These are phyloP conservation scores for Setipinna tenuifilis DNA, from an alignment of 2,797 vertebrate genomes.

Conservation along the genomic window DNA sequence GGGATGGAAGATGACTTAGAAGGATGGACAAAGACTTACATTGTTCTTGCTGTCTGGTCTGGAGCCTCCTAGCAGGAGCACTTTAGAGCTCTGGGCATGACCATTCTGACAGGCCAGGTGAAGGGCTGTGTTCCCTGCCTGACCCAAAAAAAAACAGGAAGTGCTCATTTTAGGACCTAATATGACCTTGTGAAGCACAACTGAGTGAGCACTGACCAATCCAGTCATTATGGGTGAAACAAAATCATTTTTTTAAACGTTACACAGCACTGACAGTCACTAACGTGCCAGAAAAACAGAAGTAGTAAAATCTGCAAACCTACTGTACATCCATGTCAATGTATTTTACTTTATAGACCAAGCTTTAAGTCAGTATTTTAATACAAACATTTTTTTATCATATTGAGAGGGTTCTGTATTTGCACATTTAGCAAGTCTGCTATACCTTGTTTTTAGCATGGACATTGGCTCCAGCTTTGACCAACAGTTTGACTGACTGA, in stretches of 20 bases:
- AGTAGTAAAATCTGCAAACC: too few species aligned
- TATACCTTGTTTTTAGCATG: constrained; percentile 94
- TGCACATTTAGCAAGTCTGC: neutral
- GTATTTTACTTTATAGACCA: too few species aligned
- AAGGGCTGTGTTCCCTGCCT: constrained; percentile 94
- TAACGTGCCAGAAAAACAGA: too few species aligned
- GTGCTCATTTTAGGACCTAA: neutral
- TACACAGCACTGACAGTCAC: neutral
- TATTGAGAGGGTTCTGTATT: neutral
- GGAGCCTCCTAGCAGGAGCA: constrained; percentile 90
- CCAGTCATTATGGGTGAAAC: neutral
- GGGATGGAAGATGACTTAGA: neutral
- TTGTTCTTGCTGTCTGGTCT: constrained; percentile 91
- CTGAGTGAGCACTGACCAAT: neutral
- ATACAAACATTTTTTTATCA: too few species aligned
- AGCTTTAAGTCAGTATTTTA: too few species aligned
- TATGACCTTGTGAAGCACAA: neutral
- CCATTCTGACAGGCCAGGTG: constrained; percentile 96
- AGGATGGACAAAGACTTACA: constrained; percentile 72
- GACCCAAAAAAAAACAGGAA: neutral
- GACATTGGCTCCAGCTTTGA: constrained; percentile 95
- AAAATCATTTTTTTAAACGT: too few species aligned
- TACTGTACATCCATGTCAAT: too few species aligned
- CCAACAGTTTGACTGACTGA: constrained; percentile 90
- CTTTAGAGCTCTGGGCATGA: constrained; percentile 87